Percentiles rank a stretch among this genome's conserved stretches.
These are phyloP conservation scores for Syrmaticus mikado DNA, from an alignment of 2,113 vertebrate genomes.

Conservation along the genomic window DNA sequence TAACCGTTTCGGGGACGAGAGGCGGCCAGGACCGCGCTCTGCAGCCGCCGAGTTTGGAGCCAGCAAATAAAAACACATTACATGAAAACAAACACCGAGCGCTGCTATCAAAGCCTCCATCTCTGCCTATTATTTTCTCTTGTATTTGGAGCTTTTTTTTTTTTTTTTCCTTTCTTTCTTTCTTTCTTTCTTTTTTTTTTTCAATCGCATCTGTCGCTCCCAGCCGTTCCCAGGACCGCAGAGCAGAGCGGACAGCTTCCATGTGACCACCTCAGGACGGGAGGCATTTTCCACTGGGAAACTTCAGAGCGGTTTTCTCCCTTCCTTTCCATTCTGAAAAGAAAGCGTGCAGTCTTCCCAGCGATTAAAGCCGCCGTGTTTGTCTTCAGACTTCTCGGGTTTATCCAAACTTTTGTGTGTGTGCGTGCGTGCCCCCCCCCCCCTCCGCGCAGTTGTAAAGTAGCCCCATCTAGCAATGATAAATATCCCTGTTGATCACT, in stretches of 20 bases:
- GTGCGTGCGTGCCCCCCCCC: neutral
- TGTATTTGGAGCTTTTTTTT: neutral
- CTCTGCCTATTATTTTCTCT: conserved; percentile 47
- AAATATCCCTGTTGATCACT: conserved; percentile 99
- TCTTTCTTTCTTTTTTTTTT: neutral
- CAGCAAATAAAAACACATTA: conserved; percentile 44
- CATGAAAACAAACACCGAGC: conserved; percentile 38
- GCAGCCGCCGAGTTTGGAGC: neutral
- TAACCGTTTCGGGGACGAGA: conserved; percentile 47
- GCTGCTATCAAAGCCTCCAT: conserved; percentile 41
- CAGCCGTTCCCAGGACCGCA: conserved; percentile 35
- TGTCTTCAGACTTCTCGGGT: conserved; percentile 62
- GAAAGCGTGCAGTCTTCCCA: conserved; percentile 29
- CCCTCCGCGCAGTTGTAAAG: conserved; percentile 75
- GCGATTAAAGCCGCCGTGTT: conserved; percentile 60
- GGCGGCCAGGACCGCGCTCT: neutral
- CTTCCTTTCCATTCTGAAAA: conserved; percentile 24
- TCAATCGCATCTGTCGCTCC: conserved; percentile 7
- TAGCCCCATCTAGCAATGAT: conserved; percentile 92
- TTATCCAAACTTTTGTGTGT: conserved; percentile 75
- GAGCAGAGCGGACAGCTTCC: conserved; percentile 3
- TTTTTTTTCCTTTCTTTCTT: too few species aligned
- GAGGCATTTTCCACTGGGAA: conserved; percentile 50
- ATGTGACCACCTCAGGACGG: conserved; percentile 44
- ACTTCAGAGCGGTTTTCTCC: conserved; percentile 24